A percentile compares a stretch with the other conserved stretches of the same genome.
These are phyloP conservation scores for Trachythela sp. DNA, from an alignment of 64 coral and sea anemone species.

Conservation along the genomic window DNA sequence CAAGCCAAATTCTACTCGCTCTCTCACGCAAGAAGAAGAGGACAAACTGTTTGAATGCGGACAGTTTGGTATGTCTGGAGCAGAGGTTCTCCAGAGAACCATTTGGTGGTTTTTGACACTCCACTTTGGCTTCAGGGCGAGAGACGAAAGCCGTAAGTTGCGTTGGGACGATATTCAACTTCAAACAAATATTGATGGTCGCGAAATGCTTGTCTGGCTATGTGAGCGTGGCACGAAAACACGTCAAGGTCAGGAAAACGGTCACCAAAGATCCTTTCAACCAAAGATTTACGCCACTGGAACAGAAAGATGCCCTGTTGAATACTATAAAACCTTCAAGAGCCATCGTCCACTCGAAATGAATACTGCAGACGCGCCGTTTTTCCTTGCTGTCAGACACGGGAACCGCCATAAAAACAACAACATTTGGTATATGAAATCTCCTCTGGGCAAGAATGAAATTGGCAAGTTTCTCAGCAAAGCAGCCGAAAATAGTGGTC, in stretches of 20 bases:
- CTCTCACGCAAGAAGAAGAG: slow-evolving; percentile 31
- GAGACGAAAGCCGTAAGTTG: slow-evolving; percentile 49
- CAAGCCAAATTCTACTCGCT: slow-evolving; percentile 31
- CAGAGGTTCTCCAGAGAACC: slow-evolving; percentile 30
- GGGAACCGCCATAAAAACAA: background rate
- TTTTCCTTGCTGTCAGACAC: slow-evolving; percentile 60
- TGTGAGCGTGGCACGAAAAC: slow-evolving; percentile 58
- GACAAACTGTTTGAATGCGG: slow-evolving; percentile 41
- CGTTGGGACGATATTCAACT: slow-evolving; percentile 45
- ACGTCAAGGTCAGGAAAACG: slow-evolving; percentile 39
- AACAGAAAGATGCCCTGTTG: slow-evolving; percentile 40
- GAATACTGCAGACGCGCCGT: slow-evolving; percentile 47
- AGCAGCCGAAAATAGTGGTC: slow-evolving; percentile 42
- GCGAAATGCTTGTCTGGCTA: slow-evolving; percentile 57
- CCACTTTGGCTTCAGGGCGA: slow-evolving; percentile 27
- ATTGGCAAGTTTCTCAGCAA: slow-evolving; percentile 55
- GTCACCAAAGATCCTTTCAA: slow-evolving; percentile 42
- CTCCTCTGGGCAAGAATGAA: slow-evolving; percentile 52
- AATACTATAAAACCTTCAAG: slow-evolving; percentile 54
- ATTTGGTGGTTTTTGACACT: slow-evolving; percentile 15
- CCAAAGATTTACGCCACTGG: slow-evolving; percentile 47
- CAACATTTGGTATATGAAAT: slow-evolving; percentile 53
- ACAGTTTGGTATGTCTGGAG: background rate
- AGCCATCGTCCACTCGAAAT: slow-evolving; percentile 53
- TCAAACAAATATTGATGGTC: slow-evolving; percentile 41